phyloP scores from a whole-genome alignment of 2,113 vertebrate genomes.

The Callaeas wilsoni region DNA sequence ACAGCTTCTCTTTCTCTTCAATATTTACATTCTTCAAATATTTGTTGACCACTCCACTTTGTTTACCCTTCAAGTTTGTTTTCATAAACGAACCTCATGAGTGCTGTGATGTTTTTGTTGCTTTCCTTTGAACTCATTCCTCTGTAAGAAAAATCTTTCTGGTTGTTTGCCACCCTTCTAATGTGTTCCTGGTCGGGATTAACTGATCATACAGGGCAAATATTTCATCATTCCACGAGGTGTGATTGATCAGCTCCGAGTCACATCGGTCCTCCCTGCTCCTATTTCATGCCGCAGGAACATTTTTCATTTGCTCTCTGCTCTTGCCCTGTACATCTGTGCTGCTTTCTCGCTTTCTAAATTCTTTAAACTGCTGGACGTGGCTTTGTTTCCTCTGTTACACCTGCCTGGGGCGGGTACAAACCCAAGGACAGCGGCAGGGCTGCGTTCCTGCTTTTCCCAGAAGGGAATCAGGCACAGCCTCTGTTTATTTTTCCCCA shows the following conservation, averaged over 20 bases:
- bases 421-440: neutral
- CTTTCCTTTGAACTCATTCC: neutral
- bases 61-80: neutral
- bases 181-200: neutral
- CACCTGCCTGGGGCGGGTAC: neutral
- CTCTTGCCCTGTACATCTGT: rapidly evolving
- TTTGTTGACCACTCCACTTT: slow-evolving; percentile 6
- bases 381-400: neutral
- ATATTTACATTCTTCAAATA: slow-evolving; percentile 27
- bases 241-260: neutral
- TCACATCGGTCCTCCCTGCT: neutral
- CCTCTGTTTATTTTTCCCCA: neutral
- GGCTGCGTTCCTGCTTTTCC: neutral
- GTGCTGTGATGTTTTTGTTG: neutral
- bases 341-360: neutral
- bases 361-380: neutral
- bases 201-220: neutral
- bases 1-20: neutral
- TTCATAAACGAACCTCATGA: neutral
- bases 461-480: neutral
- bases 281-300: rapidly evolving
- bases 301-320: neutral
- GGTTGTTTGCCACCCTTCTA: neutral
- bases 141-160: neutral
- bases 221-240: neutral